phyloP scores from a whole-genome alignment of 1,140 invertebrate species.

The Coptotermes formosanus region DNA sequence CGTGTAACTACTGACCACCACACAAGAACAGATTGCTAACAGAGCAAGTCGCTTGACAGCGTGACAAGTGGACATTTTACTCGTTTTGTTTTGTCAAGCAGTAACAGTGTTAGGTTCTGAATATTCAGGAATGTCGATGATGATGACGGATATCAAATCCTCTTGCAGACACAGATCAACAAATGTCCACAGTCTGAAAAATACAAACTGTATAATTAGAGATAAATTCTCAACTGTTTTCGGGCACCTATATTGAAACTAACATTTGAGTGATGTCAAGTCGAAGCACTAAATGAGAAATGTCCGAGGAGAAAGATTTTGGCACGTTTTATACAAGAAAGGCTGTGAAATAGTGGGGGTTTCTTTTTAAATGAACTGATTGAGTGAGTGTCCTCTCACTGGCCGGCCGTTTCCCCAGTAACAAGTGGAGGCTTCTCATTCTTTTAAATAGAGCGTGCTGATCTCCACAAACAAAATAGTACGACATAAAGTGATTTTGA shows the following conservation, averaged over 20 bases:
- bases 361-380: not conserved
- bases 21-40: not conserved
- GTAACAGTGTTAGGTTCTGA: too few species aligned
- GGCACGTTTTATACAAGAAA: not conserved
- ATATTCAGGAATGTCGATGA: too few species aligned
- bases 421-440: not conserved
- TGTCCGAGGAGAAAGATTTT: not conserved
- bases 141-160: too few species aligned
- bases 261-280: not conserved
- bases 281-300: not conserved
- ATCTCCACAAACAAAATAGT: not conserved
- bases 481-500: not conserved
- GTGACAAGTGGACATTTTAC: not conserved
- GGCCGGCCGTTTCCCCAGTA: not conserved
- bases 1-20: not conserved
- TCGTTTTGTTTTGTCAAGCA: not conserved
- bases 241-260: not conserved
- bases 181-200: too few species aligned
- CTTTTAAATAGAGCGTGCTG: not conserved
- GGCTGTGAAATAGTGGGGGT: not conserved
- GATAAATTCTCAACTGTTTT: too few species aligned
- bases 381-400: not conserved
- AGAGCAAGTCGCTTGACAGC: not conserved
- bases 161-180: too few species aligned
- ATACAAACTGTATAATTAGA: too few species aligned